Conservation (phyloP, 1,140 invertebrate species). For the Radopholus similis region DNA sequence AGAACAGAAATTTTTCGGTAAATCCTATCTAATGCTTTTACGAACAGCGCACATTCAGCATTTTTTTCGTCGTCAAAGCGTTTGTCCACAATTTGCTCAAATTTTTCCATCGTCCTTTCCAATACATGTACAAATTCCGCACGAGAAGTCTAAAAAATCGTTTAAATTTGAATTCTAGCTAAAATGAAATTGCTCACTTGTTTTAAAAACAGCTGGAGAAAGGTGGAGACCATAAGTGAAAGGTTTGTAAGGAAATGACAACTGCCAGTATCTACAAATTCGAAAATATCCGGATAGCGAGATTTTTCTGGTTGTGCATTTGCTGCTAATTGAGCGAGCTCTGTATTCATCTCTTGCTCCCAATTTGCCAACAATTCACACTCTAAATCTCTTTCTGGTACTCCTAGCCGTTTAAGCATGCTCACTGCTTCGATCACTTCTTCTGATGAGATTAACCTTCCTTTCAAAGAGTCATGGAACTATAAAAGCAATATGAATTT, state of each 20-base stretch:
- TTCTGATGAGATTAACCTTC: constrained; percentile 16
- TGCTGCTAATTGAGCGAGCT: constrained; percentile 18
- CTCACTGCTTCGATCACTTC: constrained; percentile 21
- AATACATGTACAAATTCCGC: constrained; percentile 22
- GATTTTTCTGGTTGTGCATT: background rate
- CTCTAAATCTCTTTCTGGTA: constrained; percentile 12
- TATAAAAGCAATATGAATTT: constrained; percentile 3
- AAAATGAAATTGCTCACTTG: constrained; percentile 5
- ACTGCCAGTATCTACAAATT: constrained; percentile 31
- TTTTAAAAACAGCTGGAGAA: constrained; percentile 27
- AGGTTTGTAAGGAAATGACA: constrained; percentile 33
- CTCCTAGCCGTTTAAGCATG: constrained; percentile 10
- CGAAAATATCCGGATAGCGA: constrained; percentile 20
- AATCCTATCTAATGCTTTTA: constrained; percentile 33
- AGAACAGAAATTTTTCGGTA: constrained; percentile 41
- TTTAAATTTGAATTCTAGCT: background rate
- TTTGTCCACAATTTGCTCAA: constrained; percentile 24
- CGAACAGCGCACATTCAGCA: constrained; percentile 41
- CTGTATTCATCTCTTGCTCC: constrained; percentile 6
- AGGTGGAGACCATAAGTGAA: constrained; percentile 17
- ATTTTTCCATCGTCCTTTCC: constrained; percentile 19
- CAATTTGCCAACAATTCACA: constrained; percentile 9
- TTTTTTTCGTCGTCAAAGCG: constrained; percentile 31
- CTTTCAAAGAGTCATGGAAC: constrained; percentile 6
- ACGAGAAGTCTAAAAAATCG: constrained; percentile 12